Percentiles rank a stretch among this genome's conserved stretches.
These are phyloP conservation scores for Bombyx mori DNA, from an alignment of 1,140 invertebrate species.

Conservation along the genomic window ASM3026992v2 NC_085112.1:6149501-6150000, in stretches of 20 bases:
- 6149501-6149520: not conserved
- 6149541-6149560: conserved; percentile 3
- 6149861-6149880: no score
- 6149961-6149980: no score
- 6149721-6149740: conserved; percentile 12
- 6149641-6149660: conserved; percentile 12
- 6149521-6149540: not conserved
- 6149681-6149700: conserved; percentile 8
- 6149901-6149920: no score
- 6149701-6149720: conserved; percentile 14
- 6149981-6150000: no score
- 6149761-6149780: no score
- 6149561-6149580: conserved; percentile 28
- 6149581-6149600: conserved; percentile 21
- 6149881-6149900: no score
- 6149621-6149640: conserved; percentile 11
- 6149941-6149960: no score
- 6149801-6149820: no score
- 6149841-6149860: no score
- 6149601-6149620: conserved; percentile 22
- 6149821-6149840: no score
- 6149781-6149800: no score
- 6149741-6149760: not conserved
- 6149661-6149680: not conserved
- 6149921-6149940: no score